These are phyloP conservation scores for Rhincodon typus DNA, from an alignment of 2,797 vertebrate genomes.

Conservation along the genomic window DNA sequence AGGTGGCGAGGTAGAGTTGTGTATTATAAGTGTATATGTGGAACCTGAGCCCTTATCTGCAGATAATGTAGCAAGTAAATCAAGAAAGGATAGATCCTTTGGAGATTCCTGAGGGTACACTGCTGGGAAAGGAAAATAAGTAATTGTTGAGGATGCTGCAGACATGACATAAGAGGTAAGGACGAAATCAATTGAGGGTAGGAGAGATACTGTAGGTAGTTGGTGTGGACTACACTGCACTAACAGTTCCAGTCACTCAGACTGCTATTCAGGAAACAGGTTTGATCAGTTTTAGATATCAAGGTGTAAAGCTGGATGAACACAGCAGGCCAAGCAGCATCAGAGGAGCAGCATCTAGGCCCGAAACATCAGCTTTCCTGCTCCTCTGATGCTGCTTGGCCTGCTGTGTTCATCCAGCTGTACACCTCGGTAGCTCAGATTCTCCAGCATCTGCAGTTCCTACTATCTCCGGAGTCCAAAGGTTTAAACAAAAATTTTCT, in stretches of 20 bases:
- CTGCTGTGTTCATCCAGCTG: too few species aligned
- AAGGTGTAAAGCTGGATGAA: too few species aligned
- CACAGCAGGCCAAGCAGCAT: too few species aligned
- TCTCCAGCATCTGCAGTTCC: too few species aligned
- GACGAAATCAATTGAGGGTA: background rate
- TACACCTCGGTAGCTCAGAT: too few species aligned
- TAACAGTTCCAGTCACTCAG: background rate
- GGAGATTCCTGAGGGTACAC: background rate
- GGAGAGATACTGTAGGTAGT: background rate
- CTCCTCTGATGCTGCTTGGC: too few species aligned
- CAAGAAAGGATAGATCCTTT: background rate
- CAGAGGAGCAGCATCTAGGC: too few species aligned
- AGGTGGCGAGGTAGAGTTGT: background rate
- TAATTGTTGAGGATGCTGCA: background rate
- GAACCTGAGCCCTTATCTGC: background rate
- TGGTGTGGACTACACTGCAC: background rate
- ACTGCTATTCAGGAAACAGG: background rate
- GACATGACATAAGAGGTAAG: background rate
- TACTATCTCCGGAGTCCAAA: background rate
- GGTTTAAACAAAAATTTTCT: background rate
- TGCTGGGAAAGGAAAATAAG: background rate
- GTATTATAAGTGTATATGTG: background rate
- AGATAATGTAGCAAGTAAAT: background rate
- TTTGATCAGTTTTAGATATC: background rate
- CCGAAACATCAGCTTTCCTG: too few species aligned